Evolutionary conservation across 2,888 invertebrate species (phyloP), one percentile per base, ranked within the genome.

Genomic region (Philaethria dido): DNA sequence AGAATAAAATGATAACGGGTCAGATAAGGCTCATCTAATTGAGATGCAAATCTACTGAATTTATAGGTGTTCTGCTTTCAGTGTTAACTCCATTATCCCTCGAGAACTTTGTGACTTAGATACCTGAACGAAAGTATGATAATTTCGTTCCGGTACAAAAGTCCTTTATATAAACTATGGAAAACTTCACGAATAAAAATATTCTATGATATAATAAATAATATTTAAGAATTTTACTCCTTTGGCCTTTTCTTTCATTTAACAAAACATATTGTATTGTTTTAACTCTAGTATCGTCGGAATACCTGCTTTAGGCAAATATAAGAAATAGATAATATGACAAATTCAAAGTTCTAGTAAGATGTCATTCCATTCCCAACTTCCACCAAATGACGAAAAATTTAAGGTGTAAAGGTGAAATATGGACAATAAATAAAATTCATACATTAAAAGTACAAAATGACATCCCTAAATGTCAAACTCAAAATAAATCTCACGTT

Each of bases 151-250:
- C 47, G 55, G 42, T 42, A 66, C 57, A 39, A 62, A 66, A 39
- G n/a, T 57, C 55, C 25, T 47, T 48, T 55, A 13, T 36, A 69
- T 36, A 55, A 50, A 39, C 39, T 45, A 60, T 45, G 59, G 45
- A 25, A 66, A 77, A 74, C 64, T 70, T 77, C 77, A 61, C 13
- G 47, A 54, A 63, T 66, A 81, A 52, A 52, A 52, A 33, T 52
- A 82, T 85, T 86, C 52, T 54, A 42, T 54, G 25, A 50, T 44
- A 44, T 62, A 55, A 36, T 54, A 42, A 52, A 54, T 62, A 36
- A 18, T 55, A 55, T 39, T 20, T 39, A 9, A 45, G 45, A 45
- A 45, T 60, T 60, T 45, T 29, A 18, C 29, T 45, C 13, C 44
- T 25, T 29, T 44, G 3, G 5, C 18, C 3, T 16, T 45, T 44